phyloP scores from a whole-genome alignment of 64 coral and sea anemone genomes.

The Porites australiensis region DNA sequence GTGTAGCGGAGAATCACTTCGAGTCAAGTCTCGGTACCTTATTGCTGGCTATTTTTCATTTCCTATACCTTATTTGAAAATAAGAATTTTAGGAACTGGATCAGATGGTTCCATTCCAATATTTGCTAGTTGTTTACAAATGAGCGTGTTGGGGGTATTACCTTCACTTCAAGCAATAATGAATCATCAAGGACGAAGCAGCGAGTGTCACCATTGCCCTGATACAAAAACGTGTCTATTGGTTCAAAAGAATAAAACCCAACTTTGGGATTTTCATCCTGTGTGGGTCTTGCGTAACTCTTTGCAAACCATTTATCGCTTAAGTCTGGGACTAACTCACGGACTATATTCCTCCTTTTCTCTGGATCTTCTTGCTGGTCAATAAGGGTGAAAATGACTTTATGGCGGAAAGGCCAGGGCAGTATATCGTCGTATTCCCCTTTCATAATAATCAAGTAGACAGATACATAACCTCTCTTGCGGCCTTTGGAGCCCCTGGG shows the following conservation, averaged over 20 bases:
- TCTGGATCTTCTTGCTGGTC: neutral
- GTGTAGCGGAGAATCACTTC: too few relatives aligned
- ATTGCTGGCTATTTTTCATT: too few relatives aligned
- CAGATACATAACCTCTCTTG: neutral
- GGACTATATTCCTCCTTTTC: neutral
- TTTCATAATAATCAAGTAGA: neutral
- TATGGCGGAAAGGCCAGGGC: neutral
- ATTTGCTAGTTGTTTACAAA: too few relatives aligned
- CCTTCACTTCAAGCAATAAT: too few relatives aligned
- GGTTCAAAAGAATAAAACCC: neutral
- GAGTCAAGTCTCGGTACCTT: too few relatives aligned
- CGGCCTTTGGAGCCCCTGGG: neutral
- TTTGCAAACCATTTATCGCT: neutral
- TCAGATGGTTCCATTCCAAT: too few relatives aligned
- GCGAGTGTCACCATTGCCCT: too few relatives aligned
- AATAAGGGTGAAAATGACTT: neutral
- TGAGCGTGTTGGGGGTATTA: too few relatives aligned
- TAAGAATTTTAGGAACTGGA: too few relatives aligned
- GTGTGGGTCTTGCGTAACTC: neutral
- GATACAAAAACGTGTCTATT: too few relatives aligned
- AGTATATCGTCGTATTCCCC: conserved; percentile 3
- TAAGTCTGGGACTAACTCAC: neutral
- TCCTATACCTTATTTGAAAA: too few relatives aligned
- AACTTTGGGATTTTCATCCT: neutral
- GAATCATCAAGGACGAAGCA: too few relatives aligned